Evolutionary conservation across 2,113 vertebrate species (phyloP), one percentile per base, ranked within the genome.

Genomic region (Choloepus hoffmanni): DNA sequence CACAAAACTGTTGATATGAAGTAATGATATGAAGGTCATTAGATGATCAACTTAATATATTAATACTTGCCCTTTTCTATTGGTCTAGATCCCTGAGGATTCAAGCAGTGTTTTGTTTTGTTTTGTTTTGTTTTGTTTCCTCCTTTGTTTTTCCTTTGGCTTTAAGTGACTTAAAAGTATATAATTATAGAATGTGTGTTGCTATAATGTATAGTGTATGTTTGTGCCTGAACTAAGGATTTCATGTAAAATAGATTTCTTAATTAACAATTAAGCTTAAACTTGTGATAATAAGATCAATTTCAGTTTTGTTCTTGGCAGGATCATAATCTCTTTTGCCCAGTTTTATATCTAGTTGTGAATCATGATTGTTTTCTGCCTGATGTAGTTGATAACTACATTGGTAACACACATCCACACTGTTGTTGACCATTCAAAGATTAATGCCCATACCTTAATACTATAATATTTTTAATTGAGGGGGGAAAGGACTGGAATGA

Each of bases 221-320:
- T 97, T 92, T 97, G 96, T 97, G 94, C 96, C 85, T 94, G 40
- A 96, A 88, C 68, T 95, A 90, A 95, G 78, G 45, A 91, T 97
- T 97, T 97, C 67, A n/a, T 98, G 96, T 98, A 93, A 97, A 95
- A 60, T 43, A 92, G 89, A 77, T 92, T 96, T 96, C 70, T 92
- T 94, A 92, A 85, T 77, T 96, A 77, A 86, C 26, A 94, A 3
- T 62, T n/a, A 62, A 96, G 93, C 91, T 96, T 94, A 96, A 92
- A 97, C 96, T 93, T 96, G 93, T 97, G 95, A 85, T 13, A 89
- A 86, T 33, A 89, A 97, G 89, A 40, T 97, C 85, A 78, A 94
- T 95, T 97, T 88, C 65, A 95, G 78, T 96, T 95, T 97, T 96
- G 81, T 96, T 96, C 62, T 95, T 95, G 77, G n/a, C 89, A 96